Conservation (phyloP, 2,888 invertebrate genomes). For the Byasa hedistus region DNA sequence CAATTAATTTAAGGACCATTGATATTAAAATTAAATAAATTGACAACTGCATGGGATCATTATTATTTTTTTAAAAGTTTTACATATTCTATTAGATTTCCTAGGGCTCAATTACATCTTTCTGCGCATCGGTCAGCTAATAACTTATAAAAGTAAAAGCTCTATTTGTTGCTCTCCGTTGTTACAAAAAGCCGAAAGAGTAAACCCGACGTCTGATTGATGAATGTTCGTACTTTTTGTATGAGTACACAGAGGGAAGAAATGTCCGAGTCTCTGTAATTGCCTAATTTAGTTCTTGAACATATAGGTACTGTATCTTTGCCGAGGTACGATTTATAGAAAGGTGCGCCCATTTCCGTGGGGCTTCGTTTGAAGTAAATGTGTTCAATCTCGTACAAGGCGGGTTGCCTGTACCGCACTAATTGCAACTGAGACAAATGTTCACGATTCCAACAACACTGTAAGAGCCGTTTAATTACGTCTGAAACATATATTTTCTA, state of each 20-base stretch:
- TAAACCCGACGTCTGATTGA: constrained; percentile 19
- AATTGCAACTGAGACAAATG: constrained; percentile 46
- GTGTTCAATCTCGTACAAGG: constrained; percentile 38
- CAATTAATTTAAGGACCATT: constrained; percentile 9
- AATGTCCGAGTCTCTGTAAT: constrained; percentile 14
- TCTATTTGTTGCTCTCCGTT: background rate
- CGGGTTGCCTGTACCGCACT: constrained; percentile 32
- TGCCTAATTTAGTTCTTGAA: constrained; percentile 1
- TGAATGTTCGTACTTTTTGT: constrained; percentile 26
- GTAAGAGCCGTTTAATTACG: constrained; percentile 35
- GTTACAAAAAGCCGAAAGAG: constrained; percentile 13
- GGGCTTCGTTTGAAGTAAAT: constrained; percentile 34
- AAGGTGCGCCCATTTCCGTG: constrained; percentile 21
- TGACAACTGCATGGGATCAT: constrained; percentile 26
- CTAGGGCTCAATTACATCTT: constrained; percentile 28
- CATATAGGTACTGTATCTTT: background rate
- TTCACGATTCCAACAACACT: constrained; percentile 37
- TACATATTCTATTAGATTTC: background rate
- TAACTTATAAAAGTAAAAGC: background rate
- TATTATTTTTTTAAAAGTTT: background rate
- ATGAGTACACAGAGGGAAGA: background rate
- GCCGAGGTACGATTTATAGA: constrained; percentile 12
- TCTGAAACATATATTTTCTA: constrained; percentile 16
- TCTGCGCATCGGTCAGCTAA: constrained; percentile 5
- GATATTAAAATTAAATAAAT: constrained; percentile 13